Conservation (phyloP, 2,888 invertebrate genomes). For the Gortyna flavago region DNA sequence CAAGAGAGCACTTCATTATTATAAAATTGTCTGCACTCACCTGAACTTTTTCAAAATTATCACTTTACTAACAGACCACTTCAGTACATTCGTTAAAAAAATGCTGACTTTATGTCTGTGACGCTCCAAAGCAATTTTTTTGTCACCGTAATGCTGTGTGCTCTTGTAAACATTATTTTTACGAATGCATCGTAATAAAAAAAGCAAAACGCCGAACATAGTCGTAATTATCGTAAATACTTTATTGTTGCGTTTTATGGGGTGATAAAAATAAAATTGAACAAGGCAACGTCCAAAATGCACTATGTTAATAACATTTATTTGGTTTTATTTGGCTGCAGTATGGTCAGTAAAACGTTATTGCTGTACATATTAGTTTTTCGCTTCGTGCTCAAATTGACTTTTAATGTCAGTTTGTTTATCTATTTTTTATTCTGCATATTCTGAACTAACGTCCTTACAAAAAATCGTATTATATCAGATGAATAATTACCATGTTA, state of each 20-base stretch:
- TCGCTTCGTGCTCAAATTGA: slow-evolving; percentile 32
- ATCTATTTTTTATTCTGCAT: background rate
- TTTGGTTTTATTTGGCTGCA: slow-evolving; percentile 53
- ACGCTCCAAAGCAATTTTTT: slow-evolving; percentile 9
- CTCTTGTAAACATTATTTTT: slow-evolving; percentile 29
- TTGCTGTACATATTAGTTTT: slow-evolving; percentile 41
- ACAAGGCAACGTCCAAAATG: slow-evolving; percentile 43
- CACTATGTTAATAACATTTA: slow-evolving; percentile 53
- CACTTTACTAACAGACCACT: slow-evolving; percentile 4
- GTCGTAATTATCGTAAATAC: slow-evolving; percentile 55
- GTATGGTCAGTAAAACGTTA: slow-evolving; percentile 57
- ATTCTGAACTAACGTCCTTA: too few relatives aligned
- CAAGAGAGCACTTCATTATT: background rate
- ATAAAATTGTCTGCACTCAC: background rate
- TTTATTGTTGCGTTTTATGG: slow-evolving; percentile 60
- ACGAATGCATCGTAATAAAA: slow-evolving; percentile 42
- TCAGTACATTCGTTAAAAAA: slow-evolving; percentile 9
- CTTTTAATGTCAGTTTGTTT: slow-evolving; percentile 18
- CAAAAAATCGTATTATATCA: too few relatives aligned
- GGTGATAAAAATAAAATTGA: slow-evolving; percentile 56
- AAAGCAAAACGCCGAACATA: slow-evolving; percentile 17
- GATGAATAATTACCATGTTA: too few relatives aligned
- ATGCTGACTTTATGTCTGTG: slow-evolving; percentile 38
- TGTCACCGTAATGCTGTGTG: slow-evolving; percentile 5
- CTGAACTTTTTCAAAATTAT: background rate